Evolutionary conservation across 2,797 vertebrate species (phyloP).

Genomic region (Valencia hispanica): DNA sequence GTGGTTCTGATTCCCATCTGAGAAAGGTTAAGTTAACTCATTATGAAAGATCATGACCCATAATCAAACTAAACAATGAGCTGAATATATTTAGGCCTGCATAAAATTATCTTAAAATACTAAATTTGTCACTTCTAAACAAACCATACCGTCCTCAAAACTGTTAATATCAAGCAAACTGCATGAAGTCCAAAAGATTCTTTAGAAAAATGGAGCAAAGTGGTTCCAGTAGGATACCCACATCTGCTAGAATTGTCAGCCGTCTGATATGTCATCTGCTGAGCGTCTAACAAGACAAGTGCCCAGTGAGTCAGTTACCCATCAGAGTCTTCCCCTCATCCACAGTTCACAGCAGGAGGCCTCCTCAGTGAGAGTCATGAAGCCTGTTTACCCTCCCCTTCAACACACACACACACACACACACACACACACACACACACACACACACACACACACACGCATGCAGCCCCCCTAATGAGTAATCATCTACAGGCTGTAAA

Average conservation of each 20-base stretch:
- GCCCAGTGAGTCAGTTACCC: constrained; percentile 43
- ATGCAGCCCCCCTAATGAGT: constrained; percentile 40
- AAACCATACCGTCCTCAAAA: neutral
- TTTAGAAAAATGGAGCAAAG: neutral
- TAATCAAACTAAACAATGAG: neutral
- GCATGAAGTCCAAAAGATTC: neutral
- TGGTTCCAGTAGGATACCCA: neutral
- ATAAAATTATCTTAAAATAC: neutral
- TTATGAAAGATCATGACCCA: neutral
- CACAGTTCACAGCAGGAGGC: constrained; percentile 11
- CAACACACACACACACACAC: constrained; percentile 4
- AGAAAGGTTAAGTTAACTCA: neutral
- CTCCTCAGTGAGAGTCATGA: constrained; percentile 39
- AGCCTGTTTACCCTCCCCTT: neutral
- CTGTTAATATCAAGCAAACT: neutral
- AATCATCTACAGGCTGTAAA: constrained; percentile 39
- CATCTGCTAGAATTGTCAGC: neutral
- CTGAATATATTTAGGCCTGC: neutral
- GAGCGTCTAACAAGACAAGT: constrained; percentile 12
- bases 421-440: constrained; percentile 5
- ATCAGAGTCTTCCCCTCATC: constrained; percentile 30
- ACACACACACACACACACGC: constrained; percentile 8
- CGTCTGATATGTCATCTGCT: neutral
- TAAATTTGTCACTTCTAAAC: neutral
- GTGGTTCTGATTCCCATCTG: neutral